Base-by-base conservation (phyloP, 2,113 vertebrate genomes). In the Dromaius novaehollandiae region DNA sequence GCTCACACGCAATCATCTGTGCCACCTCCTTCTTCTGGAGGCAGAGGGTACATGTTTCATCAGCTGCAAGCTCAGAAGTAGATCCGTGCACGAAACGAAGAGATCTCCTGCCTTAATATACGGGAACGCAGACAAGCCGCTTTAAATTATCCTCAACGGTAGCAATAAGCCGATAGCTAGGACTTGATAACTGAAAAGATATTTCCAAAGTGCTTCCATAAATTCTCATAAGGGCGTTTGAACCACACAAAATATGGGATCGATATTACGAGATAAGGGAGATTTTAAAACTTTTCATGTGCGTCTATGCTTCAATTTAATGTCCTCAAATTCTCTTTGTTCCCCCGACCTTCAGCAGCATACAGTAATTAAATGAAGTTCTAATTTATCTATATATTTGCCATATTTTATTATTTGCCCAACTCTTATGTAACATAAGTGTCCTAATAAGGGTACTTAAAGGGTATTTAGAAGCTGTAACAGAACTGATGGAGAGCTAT, bases 141-240 rank as follows among this genome's bases (percentile, higher is more conserved):
- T 86, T 86, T 18, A 88, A 86, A 92, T 92, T 60, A 42, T 19
- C 91, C 94, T 86, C 88, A 86, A 48, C 65, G 82, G 69, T 38
- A 94, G 91, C 69, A 94, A 92, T 78, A 96, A 97, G 50, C 82
- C 80, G 51, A 63, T n/a, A 78, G 78, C 65, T 89, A 55, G 86
- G n/a, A 51, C 76, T 55, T 81, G 82, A 93, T 87, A 90, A 84
- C 26, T 17, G 34, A 89, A 86, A 44, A 80, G 51, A 14, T 50
- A 64, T 56, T 86, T 87, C 75, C 81, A 58, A 79, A 89, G 89
- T 46, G 50, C 89, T 93, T 93, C 28, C 40, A 80, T 73, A 92
- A 55, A 89, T 92, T 94, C 92, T 88, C 76, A 68, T 44, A 85
- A 71, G 42, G 90, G 64, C 58, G 87, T 88, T 89, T 94, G 82